Percentiles rank a stretch among this genome's conserved stretches.
Conservation (phyloP, 2,888 invertebrate species). For the Cataglyphis rosenhaueri region DNA sequence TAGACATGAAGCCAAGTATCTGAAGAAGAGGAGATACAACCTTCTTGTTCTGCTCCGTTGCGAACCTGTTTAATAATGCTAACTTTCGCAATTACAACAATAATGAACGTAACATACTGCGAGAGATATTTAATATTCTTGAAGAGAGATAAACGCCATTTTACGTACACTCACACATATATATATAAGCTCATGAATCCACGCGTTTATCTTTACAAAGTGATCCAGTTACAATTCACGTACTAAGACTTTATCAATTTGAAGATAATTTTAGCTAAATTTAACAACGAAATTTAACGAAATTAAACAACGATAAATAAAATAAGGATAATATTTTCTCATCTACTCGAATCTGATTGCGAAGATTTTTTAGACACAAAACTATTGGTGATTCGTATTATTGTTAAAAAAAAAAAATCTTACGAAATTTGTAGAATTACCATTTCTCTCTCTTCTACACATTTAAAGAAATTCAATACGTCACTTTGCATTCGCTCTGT, state of each 20-base stretch:
- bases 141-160: neutral
- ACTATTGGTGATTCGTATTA: slow-evolving; percentile 2
- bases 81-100: slow-evolving; percentile 33
- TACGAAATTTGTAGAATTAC: neutral
- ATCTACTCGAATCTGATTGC: neutral
- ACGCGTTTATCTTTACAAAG: neutral
- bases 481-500: neutral
- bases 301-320: neutral
- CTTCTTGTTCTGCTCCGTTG: neutral
- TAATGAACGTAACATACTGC: slow-evolving; percentile 11
- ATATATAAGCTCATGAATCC: neutral
- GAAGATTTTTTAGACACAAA: neutral
- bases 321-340: neutral
- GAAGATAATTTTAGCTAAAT: neutral
- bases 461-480: neutral
- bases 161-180: neutral
- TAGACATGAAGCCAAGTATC: neutral
- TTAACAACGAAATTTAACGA: neutral
- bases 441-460: neutral
- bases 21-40: slow-evolving; percentile 14
- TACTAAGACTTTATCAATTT: neutral
- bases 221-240: neutral
- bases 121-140: neutral
- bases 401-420: neutral
- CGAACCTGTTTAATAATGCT: slow-evolving; percentile 33